phyloP scores from a whole-genome alignment of 2,888 invertebrate genomes.

The Cephus pulcher region DNA sequence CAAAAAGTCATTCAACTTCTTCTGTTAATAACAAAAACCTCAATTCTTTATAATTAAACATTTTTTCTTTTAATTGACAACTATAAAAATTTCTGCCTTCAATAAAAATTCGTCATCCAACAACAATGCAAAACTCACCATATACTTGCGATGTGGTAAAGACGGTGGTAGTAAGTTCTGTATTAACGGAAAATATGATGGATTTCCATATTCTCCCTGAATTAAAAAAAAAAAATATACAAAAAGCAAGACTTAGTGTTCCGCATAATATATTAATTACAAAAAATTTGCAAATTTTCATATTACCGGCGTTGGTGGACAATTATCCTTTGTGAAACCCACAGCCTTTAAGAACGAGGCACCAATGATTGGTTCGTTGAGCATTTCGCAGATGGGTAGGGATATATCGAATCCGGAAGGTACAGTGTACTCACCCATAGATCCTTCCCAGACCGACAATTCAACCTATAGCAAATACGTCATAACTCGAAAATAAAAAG shows the following conservation, averaged over 20 bases:
- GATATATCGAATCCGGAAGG: conserved; percentile 26
- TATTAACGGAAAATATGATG: conserved; percentile 16
- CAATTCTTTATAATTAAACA: neutral
- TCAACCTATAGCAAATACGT: neutral
- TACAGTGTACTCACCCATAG: conserved; percentile 30
- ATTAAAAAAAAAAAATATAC: neutral
- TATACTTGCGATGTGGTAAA: conserved; percentile 29
- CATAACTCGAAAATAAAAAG: neutral
- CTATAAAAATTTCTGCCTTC: neutral
- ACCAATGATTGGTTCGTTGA: conserved; percentile 30
- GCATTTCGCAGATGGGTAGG: conserved; percentile 25
- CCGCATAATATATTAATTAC: neutral
- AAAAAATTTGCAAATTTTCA: neutral
- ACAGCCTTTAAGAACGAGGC: conserved; percentile 24
- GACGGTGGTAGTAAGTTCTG: conserved; percentile 17
- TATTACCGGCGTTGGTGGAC: conserved; percentile 25
- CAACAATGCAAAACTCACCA: conserved; percentile 12
- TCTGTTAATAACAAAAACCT: neutral
- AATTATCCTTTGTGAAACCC: conserved; percentile 15
- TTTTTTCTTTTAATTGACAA: conserved; percentile 1
- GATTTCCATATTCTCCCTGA: conserved; percentile 27
- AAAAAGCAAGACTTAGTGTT: neutral
- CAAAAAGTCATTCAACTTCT: neutral
- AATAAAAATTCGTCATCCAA: conserved; percentile 3
- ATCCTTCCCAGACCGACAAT: neutral